Conservation (phyloP, 2,797 vertebrate genomes). For the Crax fasciolata region DNA sequence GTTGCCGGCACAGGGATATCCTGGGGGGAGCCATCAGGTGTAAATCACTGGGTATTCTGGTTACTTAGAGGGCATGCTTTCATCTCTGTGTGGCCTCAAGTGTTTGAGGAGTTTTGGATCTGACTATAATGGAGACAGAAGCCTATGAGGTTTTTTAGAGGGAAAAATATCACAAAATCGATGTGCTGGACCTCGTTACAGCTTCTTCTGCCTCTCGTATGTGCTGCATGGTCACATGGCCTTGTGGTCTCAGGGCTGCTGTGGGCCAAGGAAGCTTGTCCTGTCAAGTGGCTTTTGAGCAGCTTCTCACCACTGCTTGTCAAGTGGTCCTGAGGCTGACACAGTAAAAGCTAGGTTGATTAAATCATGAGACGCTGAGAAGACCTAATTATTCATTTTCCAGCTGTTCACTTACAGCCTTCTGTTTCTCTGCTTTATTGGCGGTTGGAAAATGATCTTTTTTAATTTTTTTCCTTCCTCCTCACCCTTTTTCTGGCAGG, state of each 20-base stretch:
- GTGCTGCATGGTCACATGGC: neutral
- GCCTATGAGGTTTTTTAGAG: neutral
- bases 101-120: neutral
- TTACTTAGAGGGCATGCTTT: neutral
- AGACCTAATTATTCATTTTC: neutral
- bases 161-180: neutral
- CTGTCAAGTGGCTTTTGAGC: neutral
- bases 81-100: neutral
- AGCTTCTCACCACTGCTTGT: neutral
- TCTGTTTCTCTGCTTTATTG: neutral
- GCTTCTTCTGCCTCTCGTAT: neutral
- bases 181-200: neutral
- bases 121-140: neutral
- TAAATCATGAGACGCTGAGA: neutral
- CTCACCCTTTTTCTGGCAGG: neutral
- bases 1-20: neutral
- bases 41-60: neutral
- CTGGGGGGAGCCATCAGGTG: neutral
- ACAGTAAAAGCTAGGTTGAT: neutral
- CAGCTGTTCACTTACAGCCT: neutral
- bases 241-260: neutral
- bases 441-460: neutral
- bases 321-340: neutral
- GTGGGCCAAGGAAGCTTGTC: neutral
- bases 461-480: neutral